Conservation (phyloP, 2,113 vertebrate species). For the Merops nubicus region DNA sequence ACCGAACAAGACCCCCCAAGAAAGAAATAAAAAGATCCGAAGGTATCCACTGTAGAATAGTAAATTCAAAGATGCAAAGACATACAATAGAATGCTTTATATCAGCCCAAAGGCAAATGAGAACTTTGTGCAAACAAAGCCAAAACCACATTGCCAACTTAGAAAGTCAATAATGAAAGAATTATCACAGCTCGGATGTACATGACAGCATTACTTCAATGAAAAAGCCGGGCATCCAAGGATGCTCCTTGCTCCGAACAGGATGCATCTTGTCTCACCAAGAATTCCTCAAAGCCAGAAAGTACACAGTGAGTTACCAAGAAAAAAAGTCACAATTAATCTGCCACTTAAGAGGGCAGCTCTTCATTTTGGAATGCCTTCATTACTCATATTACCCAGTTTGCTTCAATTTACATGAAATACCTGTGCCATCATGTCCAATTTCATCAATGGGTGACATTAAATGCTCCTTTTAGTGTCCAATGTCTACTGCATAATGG, state of each 20-base stretch:
- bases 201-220: background rate
- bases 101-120: background rate
- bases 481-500: background rate
- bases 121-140: background rate
- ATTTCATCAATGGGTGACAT: background rate
- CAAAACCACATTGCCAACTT: background rate
- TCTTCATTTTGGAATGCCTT: background rate
- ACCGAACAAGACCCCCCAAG: background rate
- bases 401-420: background rate
- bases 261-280: background rate
- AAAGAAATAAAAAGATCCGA: background rate
- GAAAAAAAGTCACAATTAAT: background rate
- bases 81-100: background rate
- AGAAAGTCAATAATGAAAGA: background rate
- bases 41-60: background rate
- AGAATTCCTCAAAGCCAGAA: background rate
- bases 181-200: background rate
- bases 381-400: background rate
- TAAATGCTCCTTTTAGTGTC: background rate
- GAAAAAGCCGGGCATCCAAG: background rate
- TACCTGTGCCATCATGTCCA: background rate
- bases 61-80: background rate
- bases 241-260: background rate
- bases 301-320: background rate
- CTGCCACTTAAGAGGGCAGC: background rate